phyloP scores from a whole-genome alignment of 2,113 vertebrate genomes.

The Rattus norvegicus region GRCr8 NC_086022.1:108681501-108682000 shows the following conservation, averaged over 20 bases:
- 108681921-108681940: slow-evolving; percentile 94
- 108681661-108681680: slow-evolving; percentile 33
- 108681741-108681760: not conserved
- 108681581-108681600: slow-evolving; percentile 42
- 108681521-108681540: not conserved
- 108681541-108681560: not conserved
- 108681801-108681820: slow-evolving; percentile 19
- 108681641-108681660: not conserved
- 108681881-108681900: slow-evolving; percentile 55
- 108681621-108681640: slow-evolving; percentile 56
- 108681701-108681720: not conserved
- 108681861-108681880: slow-evolving; percentile 60
- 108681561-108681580: slow-evolving; percentile 41
- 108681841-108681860: slow-evolving; percentile 40
- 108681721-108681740: slow-evolving; percentile 34
- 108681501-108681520: slow-evolving; percentile 36
- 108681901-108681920: slow-evolving; percentile 65
- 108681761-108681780: slow-evolving; percentile 49
- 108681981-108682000: not conserved
- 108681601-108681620: not conserved
- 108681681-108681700: slow-evolving; percentile 31
- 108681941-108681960: slow-evolving; percentile 94
- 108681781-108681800: not conserved
- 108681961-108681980: not conserved
- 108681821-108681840: slow-evolving; percentile 11